These are phyloP conservation scores for Medauroidea extradentata DNA, from an alignment of 1,140 invertebrate species.

Conservation along the genomic window DNA sequence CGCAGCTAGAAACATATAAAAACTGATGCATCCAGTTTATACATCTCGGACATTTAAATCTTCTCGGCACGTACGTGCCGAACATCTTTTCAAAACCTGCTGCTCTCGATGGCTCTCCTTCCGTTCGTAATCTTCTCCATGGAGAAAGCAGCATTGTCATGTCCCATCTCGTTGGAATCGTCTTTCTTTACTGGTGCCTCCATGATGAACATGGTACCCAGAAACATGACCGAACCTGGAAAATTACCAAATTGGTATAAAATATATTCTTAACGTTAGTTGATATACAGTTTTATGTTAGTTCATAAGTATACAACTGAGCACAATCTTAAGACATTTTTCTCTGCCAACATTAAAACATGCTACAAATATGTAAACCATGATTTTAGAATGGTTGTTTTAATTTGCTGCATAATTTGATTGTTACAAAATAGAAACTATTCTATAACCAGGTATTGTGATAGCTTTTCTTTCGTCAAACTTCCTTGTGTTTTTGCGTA, in stretches of 20 bases:
- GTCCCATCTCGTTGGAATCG: neutral
- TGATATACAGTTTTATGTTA: neutral
- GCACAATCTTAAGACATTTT: no score
- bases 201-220: slow-evolving; percentile 67
- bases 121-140: slow-evolving; percentile 4
- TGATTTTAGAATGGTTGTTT: neutral
- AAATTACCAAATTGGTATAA: neutral
- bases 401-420: neutral
- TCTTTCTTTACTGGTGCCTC: slow-evolving; percentile 32
- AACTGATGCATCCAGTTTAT: no score
- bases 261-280: neutral
- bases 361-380: neutral
- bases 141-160: slow-evolving; percentile 10
- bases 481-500: no score
- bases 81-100: slow-evolving; percentile 4
- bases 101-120: neutral
- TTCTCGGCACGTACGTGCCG: no score
- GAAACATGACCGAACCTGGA: slow-evolving; percentile 64
- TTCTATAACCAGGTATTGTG: no score
- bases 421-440: no score
- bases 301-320: neutral
- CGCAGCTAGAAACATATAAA: no score
- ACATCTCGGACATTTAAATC: no score
- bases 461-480: no score
- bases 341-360: neutral